A percentile compares a stretch with the other conserved stretches of the same genome.
phyloP scores from a whole-genome alignment of 2,113 vertebrate genomes.

The Tamias sibiricus region DNA sequence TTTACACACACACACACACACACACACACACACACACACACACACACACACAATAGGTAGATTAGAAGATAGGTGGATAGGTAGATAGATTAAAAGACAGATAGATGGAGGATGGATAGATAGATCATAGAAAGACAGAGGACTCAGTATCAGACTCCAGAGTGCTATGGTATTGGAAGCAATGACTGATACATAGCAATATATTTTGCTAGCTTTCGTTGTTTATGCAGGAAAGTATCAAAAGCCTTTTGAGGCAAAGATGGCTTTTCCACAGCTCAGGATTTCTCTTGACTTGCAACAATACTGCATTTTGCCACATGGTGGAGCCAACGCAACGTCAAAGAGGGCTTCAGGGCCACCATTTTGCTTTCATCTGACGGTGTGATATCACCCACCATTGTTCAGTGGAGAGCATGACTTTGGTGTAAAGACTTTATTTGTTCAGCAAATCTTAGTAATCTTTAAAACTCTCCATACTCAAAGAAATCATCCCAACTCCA shows the following conservation, averaged over 20 bases:
- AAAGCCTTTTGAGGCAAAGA: neutral
- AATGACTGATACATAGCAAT: neutral
- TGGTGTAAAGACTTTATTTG: rapidly evolving
- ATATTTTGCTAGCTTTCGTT: neutral
- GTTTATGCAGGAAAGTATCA: neutral
- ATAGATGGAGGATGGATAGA: no score
- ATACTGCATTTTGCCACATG: neutral
- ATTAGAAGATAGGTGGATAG: neutral
- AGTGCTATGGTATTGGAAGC: neutral
- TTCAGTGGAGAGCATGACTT: rapidly evolving
- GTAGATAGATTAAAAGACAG: neutral
- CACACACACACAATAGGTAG: neutral
- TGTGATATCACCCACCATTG: rapidly evolving
- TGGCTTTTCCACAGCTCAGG: neutral
- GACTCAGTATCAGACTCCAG: neutral
- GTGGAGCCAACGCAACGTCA: slow-evolving; percentile 3
- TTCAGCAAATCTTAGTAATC: neutral
- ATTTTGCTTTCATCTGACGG: rapidly evolving
- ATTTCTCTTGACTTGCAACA: neutral
- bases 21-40: no score
- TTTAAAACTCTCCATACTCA: neutral
- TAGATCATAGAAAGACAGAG: neutral
- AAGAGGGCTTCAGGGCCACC: rapidly evolving
- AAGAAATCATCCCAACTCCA: neutral
- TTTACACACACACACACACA: no score